A percentile compares a stretch with the other conserved stretches of the same genome.
phyloP scores from a whole-genome alignment of 1,140 invertebrate species.

The Atopsyche davidsoni region DNA sequence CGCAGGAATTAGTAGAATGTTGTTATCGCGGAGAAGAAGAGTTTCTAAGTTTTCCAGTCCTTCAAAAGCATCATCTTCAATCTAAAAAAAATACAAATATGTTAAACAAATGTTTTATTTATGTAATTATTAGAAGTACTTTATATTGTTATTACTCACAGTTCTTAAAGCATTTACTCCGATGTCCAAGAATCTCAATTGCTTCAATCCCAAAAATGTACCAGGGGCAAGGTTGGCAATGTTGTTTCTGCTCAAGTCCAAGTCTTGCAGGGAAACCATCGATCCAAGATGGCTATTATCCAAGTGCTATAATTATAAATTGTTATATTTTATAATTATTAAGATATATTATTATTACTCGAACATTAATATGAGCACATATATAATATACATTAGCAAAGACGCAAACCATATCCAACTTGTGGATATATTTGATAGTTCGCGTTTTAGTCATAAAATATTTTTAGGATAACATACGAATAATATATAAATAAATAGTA shows the following conservation, averaged over 20 bases:
- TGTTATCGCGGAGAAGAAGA: constrained; percentile 80
- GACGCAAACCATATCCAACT: neutral
- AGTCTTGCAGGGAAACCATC: constrained; percentile 59
- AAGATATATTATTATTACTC: too few species aligned
- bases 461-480: too few species aligned
- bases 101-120: constrained; percentile 14
- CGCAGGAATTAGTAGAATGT: constrained; percentile 75
- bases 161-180: constrained; percentile 81
- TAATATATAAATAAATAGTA: too few species aligned
- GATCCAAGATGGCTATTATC: constrained; percentile 61
- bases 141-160: constrained; percentile 48
- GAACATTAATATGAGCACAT: too few species aligned
- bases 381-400: neutral
- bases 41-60: constrained; percentile 70
- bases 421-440: too few species aligned
- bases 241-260: constrained; percentile 80
- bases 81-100: constrained; percentile 49
- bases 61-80: constrained; percentile 80
- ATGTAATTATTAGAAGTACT: neutral
- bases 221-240: constrained; percentile 73
- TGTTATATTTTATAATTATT: constrained; percentile 12
- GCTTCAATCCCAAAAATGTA: constrained; percentile 66
- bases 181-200: constrained; percentile 69
- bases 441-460: too few species aligned
- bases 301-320: constrained; percentile 45